Evolutionary conservation across 2,888 invertebrate genomes (phyloP), one percentile per base, ranked within the genome.

Genomic region (Sphaerophoria taeniata): DNA sequence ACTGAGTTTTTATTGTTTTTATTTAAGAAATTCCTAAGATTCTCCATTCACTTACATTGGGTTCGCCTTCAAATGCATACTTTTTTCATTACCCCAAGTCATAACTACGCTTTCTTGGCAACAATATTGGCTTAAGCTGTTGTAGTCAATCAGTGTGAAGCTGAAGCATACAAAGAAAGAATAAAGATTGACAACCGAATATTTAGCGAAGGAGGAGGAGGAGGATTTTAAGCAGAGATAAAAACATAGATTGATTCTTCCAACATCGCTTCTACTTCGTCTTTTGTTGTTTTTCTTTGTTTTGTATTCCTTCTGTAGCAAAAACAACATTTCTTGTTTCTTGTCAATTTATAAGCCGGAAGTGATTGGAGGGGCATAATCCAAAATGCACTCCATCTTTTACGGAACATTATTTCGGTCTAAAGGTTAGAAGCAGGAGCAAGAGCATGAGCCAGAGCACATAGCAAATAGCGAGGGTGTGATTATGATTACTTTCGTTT

Each of bases 281-380:
- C 9, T 71, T 60, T 34, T 43, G 47, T 70, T 80, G 12, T 70
- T 70, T 39, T 51, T 14, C 69, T 65, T 69, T 63, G 34, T 56
- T 75, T 75, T 61, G 56, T 67, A n/a, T 79, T 69, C 33, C 43
- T 34, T 56, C 74, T 63, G 63, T 14, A 56, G 49, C 49, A 24
- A 53, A 55, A 55, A 67, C 61, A 45, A 53, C 39, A 11, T 60
- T 36, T 39, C 39, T 6, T 36, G 9, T 56, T 34, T 34, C 36
- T 39, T 14, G 49, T 74, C 75, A 31, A 61, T 45, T 39, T 58
- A 67, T 67, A 71, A 78, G 58, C 83, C 83, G 78, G 83, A 78
- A 83, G 83, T 83, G 74, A 78, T 78, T 78, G 74, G 63, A 83
- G 47, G 47, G 74, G 78, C 74, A 78, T 73, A 74, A 77, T 78